phyloP scores from a whole-genome alignment of 2,113 vertebrate species.

The Anolis carolinensis region DNA sequence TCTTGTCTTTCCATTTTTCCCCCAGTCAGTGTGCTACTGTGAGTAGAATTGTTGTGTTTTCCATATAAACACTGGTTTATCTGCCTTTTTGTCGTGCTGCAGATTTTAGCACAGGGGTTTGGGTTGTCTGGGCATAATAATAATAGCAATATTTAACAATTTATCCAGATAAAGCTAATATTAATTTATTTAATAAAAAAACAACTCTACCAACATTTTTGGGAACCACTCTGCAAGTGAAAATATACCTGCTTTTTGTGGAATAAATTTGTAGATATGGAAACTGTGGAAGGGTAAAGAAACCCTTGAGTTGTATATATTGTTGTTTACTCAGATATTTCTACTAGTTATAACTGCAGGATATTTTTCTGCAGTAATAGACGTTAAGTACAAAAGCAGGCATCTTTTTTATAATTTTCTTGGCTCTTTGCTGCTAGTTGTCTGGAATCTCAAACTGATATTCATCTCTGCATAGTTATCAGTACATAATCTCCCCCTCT shows the following conservation, averaged over 20 bases:
- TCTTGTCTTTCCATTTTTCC: conserved; percentile 25
- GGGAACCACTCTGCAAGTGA: conserved; percentile 78
- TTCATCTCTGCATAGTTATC: conserved; percentile 72
- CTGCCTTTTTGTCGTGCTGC: conserved; percentile 55
- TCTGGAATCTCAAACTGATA: conserved; percentile 83
- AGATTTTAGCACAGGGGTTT: conserved; percentile 66
- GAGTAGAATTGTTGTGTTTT: conserved; percentile 46
- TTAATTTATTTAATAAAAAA: conserved; percentile 96
- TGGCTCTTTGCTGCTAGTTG: conserved; percentile 90
- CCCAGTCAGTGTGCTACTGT: conserved; percentile 35
- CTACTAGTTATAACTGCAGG: conserved; percentile 73
- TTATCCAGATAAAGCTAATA: conserved; percentile 92
- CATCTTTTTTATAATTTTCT: conserved; percentile 53
- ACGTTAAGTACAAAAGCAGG: conserved; percentile 72
- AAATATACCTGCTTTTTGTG: conserved; percentile 69
- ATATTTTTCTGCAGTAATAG: conserved; percentile 61
- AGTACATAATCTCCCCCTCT: conserved; percentile 57
- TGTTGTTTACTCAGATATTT: conserved; percentile 71
- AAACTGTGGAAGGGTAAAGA: conserved; percentile 39
- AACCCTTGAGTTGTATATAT: conserved; percentile 79
- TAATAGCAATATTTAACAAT: conserved; percentile 93
- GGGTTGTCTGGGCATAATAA: conserved; percentile 69
- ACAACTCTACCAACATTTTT: conserved; percentile 80
- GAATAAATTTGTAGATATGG: conserved; percentile 66
- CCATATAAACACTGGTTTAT: conserved; percentile 56